Evolutionary conservation across 2,888 invertebrate species (phyloP).

Genomic region (Polymixis flavicincta): DNA sequence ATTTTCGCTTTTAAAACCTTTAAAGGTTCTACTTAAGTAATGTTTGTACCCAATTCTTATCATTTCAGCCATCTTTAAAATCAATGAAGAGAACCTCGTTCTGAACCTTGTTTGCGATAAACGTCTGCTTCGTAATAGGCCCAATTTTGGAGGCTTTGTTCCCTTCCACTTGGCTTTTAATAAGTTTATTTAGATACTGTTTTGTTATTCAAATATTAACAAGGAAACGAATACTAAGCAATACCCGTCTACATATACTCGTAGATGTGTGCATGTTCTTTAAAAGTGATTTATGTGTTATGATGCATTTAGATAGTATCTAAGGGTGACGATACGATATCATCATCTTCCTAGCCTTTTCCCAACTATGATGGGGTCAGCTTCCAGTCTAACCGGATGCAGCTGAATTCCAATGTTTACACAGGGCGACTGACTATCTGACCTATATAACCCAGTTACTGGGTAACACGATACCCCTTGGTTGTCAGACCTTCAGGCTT

Average conservation of each 20-base stretch:
- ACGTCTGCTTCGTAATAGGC: constrained; percentile 29
- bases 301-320: too few relatives aligned
- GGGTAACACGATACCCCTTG: too few relatives aligned
- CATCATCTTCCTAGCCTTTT: too few relatives aligned
- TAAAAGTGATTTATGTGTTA: background rate
- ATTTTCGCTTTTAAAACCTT: background rate
- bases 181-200: constrained; percentile 22
- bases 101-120: constrained; percentile 28
- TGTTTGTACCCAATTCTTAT: constrained; percentile 23
- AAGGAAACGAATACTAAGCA: background rate
- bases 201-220: constrained; percentile 41
- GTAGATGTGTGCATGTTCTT: background rate
- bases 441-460: too few relatives aligned
- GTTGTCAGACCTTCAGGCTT: too few relatives aligned
- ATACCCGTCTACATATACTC: background rate
- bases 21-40: background rate
- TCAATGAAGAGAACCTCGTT: constrained; percentile 47
- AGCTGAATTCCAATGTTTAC: too few relatives aligned
- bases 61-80: constrained; percentile 21
- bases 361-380: too few relatives aligned
- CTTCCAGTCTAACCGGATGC: too few relatives aligned
- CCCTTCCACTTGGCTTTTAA: constrained; percentile 27
- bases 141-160: constrained; percentile 44
- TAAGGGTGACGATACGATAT: too few relatives aligned
- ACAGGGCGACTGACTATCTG: too few relatives aligned